Conservation (phyloP, 2,888 invertebrate genomes). For the Magallana nippona region DNA sequence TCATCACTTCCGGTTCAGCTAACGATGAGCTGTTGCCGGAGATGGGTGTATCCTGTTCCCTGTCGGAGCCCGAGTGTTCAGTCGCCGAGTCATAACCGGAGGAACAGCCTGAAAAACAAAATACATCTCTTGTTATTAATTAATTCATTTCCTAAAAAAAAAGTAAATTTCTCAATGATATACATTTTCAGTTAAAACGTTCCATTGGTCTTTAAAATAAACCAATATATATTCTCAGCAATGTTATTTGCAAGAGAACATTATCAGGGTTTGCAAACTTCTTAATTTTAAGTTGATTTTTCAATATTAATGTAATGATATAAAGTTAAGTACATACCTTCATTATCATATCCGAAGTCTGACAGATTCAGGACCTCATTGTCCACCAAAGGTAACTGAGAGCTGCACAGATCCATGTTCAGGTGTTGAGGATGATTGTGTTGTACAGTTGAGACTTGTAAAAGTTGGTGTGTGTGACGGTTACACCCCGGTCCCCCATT, state of each 20-base stretch:
- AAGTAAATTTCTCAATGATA: too few species aligned
- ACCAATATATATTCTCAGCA: too few species aligned
- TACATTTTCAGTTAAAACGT: too few species aligned
- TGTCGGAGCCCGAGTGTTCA: constrained; percentile 10
- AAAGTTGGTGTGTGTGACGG: background rate
- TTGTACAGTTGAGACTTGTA: background rate
- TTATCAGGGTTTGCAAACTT: too few species aligned
- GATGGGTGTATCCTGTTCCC: background rate
- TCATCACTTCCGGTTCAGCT: constrained; percentile 8
- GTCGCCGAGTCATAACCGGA: constrained; percentile 39
- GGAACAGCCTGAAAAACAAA: constrained; percentile 28
- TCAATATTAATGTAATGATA: too few species aligned
- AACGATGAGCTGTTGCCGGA: background rate
- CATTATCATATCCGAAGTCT: background rate
- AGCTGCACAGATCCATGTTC: background rate
- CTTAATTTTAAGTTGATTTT: too few species aligned
- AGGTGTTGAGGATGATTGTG: background rate
- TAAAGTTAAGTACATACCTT: too few species aligned
- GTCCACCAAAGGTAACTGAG: background rate
- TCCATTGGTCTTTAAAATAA: too few species aligned
- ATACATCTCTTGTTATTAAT: too few species aligned
- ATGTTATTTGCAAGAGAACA: too few species aligned
- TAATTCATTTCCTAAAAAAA: too few species aligned
- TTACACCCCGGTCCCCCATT: background rate
- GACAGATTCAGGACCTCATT: background rate